Base-by-base conservation (phyloP, 2,797 vertebrate species). In the Staurois parvus region DNA sequence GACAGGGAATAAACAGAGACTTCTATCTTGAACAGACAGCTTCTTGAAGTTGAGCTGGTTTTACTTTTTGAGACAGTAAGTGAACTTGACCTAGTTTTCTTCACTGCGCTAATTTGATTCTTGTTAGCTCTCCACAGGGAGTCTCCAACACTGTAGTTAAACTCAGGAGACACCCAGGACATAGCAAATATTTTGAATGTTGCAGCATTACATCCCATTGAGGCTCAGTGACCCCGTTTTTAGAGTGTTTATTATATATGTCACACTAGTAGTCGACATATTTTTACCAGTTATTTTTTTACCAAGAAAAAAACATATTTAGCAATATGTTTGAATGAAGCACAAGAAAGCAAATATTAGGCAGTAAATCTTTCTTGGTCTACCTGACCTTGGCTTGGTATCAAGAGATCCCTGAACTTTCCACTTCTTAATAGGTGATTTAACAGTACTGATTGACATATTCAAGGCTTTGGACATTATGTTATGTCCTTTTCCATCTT, bases 71-170 rank as follows among this genome's bases (percentile, higher is more conserved):
- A 75, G 40, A 74, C 42, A 75, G 56, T 74, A 70, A 85, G 56
- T 52, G 77, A 80, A 81, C n/a, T 11, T 85, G 84, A 84, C 83
- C 76, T 40, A 73, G 34, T 74, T 85, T 79, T 74, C 56, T 72
- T 42, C 15, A 34, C 19, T 76, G 45, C 70, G 66, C 40, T 79
- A 78, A 67, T 79, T 85, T 79, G 40, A 62, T 72, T 78, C 37
- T 73, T 74, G 76, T 85, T 79, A 73, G 15, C 40, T n/a, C 76
- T 79, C 68, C 56, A 34, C 62, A 11, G 83, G 83, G 76, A 79
- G 40, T 67, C 24, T 32, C 15, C 8, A 32, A 13, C 45, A 70
- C 15, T 26, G 82, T 67, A 45, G 75, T 66, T 73, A 73, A 15
- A 56, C 37, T 78, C 48, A 40, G 75, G 48, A 84, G 34, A 56